These are phyloP conservation scores for Masnerella sp. DNA, from an alignment of 2,888 invertebrate species.

Conservation along the genomic window DNA sequence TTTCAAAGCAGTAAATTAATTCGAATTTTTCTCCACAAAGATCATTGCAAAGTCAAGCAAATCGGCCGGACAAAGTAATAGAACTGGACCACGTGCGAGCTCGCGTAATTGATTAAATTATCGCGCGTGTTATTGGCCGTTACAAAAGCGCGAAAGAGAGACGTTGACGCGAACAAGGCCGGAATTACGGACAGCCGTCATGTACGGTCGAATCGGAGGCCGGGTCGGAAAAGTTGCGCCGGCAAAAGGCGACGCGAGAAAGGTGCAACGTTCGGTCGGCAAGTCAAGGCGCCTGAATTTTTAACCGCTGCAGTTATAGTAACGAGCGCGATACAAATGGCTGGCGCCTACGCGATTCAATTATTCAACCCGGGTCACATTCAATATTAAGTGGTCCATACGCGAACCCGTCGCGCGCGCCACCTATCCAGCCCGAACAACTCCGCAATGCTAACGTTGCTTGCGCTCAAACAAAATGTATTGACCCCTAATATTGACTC, in stretches of 20 bases:
- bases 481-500: too few species aligned
- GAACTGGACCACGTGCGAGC: background rate
- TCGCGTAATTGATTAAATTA: background rate
- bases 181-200: constrained; percentile 44
- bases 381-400: constrained; percentile 70
- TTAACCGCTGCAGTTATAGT: constrained; percentile 72
- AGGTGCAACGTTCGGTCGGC: constrained; percentile 46
- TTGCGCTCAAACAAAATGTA: too few species aligned
- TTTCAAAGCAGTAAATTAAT: too few species aligned
- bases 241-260: constrained; percentile 42
- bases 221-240: constrained; percentile 27
- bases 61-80: too few species aligned
- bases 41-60: too few species aligned
- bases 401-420: background rate
- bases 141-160: background rate
- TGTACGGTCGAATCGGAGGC: constrained; percentile 33
- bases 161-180: background rate
- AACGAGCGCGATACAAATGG: constrained; percentile 74
- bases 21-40: too few species aligned
- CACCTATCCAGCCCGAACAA: background rate
- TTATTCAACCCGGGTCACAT: constrained; percentile 74
- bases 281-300: constrained; percentile 68
- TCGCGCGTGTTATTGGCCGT: background rate
- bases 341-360: constrained; percentile 71
- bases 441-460: too few species aligned